Base-by-base conservation (phyloP, 2,797 vertebrate species). In the Lithobates sylvaticus region DNA sequence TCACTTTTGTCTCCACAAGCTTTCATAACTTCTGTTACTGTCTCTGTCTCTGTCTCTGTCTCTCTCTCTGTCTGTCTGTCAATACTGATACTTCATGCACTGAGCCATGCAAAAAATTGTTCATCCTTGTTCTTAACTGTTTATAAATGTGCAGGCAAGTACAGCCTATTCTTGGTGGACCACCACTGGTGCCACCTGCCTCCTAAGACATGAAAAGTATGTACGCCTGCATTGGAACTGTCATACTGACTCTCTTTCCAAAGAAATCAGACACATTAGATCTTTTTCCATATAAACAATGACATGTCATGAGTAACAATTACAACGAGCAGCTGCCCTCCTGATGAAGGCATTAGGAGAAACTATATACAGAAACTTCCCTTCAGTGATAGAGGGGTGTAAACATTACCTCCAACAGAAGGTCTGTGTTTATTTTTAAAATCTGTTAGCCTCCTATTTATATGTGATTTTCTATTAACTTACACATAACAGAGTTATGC, bases 221-320 rank as follows among this genome's bases (percentile, higher is more conserved):
- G 54, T 29, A 54, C 58, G 26, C 39, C 36, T 85, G 61, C 58
- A 36, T 26, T 65, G 42, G 8, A 61, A 61, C 54, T 61, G 54
- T 61, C 54, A 61, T 1, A 6, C 54, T 61, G 7, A 21, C 8
- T 80, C 21, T 23, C 76, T 65, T 85, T 79, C 36, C 36, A 64
- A 70, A 85, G 58, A 85, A 85, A 79, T 54, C 69, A 74, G 21
- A 50, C 39, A 34, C 29, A 70, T 71, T 61, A 61, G 54, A 61
- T 61, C 54, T 61, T 61, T 61, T 61, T n/a, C 77, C 26, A 26
- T 72, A 64, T 78, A 78, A 69, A 84, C 83, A 71, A 39, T 39
- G 82, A 5, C 73, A 71, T 77, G 44, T 71, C 47, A 50, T 18
- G 34, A 71, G 29, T 70, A 61, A 76, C 32, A 61, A 76, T 34